Conservation (phyloP, 2,113 vertebrate species). For the Hiodon tergisus region DNA sequence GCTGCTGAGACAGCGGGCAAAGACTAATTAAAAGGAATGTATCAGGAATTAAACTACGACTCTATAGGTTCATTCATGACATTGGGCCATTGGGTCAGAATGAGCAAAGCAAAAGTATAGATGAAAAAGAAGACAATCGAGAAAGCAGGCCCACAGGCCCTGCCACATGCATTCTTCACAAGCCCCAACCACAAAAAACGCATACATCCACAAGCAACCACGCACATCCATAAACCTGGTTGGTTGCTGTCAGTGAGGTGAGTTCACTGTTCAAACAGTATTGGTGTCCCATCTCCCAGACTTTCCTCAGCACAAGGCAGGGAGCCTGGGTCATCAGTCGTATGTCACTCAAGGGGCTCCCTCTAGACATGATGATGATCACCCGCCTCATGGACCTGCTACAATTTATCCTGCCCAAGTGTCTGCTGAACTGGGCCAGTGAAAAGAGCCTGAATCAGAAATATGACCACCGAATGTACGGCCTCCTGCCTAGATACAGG, state of each 20-base stretch:
- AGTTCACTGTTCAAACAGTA: too few species aligned
- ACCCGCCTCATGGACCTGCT: slow-evolving; percentile 57
- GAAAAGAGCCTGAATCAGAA: slow-evolving; percentile 55
- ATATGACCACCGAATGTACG: slow-evolving; percentile 72
- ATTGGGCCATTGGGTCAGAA: too few species aligned
- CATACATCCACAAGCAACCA: too few species aligned
- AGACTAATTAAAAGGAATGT: too few species aligned
- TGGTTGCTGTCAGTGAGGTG: neutral
- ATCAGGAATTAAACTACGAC: too few species aligned
- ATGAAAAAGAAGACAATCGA: too few species aligned
- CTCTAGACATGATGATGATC: slow-evolving; percentile 65
- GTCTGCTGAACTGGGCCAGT: slow-evolving; percentile 44
- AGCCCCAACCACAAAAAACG: too few species aligned
- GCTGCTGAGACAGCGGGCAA: too few species aligned
- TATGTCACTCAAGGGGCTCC: slow-evolving; percentile 62
- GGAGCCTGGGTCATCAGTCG: slow-evolving; percentile 78
- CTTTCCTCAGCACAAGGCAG: slow-evolving; percentile 81
- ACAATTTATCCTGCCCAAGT: slow-evolving; percentile 49
- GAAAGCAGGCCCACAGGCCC: too few species aligned
- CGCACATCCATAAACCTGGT: neutral
- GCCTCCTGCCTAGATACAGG: slow-evolving; percentile 70
- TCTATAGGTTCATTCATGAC: too few species aligned
- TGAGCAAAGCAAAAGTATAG: too few species aligned
- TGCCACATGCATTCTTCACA: too few species aligned
- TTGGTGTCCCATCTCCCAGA: slow-evolving; percentile 52